These are phyloP conservation scores for Nemapogon koenigi DNA, from an alignment of 2,888 invertebrate species.

Conservation along the genomic window DNA sequence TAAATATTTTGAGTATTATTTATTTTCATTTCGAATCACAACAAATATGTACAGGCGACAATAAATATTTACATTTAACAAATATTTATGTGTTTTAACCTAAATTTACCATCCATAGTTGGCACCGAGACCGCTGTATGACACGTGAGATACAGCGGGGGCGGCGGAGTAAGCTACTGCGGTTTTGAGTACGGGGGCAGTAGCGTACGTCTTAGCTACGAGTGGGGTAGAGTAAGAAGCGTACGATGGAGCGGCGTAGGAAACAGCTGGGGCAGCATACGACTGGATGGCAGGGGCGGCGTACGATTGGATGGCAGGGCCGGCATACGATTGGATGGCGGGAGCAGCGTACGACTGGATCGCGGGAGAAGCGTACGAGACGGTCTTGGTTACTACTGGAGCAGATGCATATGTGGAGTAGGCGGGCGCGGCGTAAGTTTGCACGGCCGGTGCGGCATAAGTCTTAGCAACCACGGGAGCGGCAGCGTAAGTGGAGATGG, in stretches of 20 bases:
- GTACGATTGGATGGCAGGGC: slow-evolving; percentile 18
- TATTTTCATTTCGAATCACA: too few relatives aligned
- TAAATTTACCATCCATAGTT: slow-evolving; percentile 70
- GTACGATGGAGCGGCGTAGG: slow-evolving; percentile 5
- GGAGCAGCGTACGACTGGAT: slow-evolving; percentile 25
- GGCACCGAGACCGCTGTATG: slow-evolving; percentile 69
- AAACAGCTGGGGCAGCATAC: neutral
- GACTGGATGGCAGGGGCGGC: slow-evolving; percentile 12
- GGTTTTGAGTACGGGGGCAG: slow-evolving; percentile 40
- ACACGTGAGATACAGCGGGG: slow-evolving; percentile 67
- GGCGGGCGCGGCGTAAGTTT: slow-evolving; percentile 14
- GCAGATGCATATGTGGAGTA: slow-evolving; percentile 15
- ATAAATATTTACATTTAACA: too few relatives aligned
- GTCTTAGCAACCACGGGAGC: slow-evolving; percentile 32
- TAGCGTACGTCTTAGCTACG: slow-evolving; percentile 25
- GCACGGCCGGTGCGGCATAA: slow-evolving; percentile 24
- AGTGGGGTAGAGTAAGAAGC: slow-evolving; percentile 17
- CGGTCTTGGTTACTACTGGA: slow-evolving; percentile 7
- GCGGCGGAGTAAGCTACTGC: slow-evolving; percentile 64
- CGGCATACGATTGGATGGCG: slow-evolving; percentile 17
- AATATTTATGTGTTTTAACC: too few relatives aligned
- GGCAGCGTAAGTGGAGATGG: slow-evolving; percentile 25
- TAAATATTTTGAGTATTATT: too few relatives aligned
- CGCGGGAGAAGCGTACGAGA: slow-evolving; percentile 39
- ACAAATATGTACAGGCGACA: too few relatives aligned